Percentiles rank a stretch among this genome's conserved stretches.
Conservation (phyloP, 35 echinoderm and acorn worm species). For the Chiridota heheva region DNA sequence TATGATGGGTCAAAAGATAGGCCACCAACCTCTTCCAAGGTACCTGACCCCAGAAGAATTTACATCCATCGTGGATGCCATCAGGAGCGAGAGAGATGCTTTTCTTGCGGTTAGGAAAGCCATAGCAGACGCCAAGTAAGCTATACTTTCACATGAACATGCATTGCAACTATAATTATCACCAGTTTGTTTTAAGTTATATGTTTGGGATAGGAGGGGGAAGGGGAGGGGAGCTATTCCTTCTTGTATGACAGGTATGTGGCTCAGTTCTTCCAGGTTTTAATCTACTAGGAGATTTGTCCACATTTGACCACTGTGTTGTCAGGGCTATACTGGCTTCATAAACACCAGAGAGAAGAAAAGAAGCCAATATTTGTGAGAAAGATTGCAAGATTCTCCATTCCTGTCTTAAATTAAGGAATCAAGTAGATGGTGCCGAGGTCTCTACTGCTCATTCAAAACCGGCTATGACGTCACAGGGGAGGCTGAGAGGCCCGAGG, state of each 20-base stretch:
- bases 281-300: too few relatives aligned
- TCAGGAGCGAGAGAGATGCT: constrained; percentile 65
- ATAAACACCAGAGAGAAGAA: too few relatives aligned
- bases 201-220: neutral
- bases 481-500: too few relatives aligned
- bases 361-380: too few relatives aligned
- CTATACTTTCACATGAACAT: neutral
- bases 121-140: neutral
- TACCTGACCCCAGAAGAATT: constrained; percentile 60
- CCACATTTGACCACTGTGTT: too few relatives aligned
- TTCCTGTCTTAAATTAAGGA: too few relatives aligned
- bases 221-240: neutral
- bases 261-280: too few relatives aligned
- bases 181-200: neutral
- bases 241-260: neutral
- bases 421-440: too few relatives aligned
- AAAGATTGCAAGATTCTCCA: too few relatives aligned
- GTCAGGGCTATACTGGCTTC: too few relatives aligned
- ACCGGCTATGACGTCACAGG: too few relatives aligned
- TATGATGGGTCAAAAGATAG: constrained; percentile 73
- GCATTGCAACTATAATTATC: neutral
- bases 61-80: constrained; percentile 9
- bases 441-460: too few relatives aligned
- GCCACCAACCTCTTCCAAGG: constrained; percentile 48
- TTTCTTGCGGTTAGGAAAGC: constrained; percentile 31